Evolutionary conservation across 1,140 invertebrate genomes (phyloP).

Genomic region (Wasmannia auropunctata): DNA sequence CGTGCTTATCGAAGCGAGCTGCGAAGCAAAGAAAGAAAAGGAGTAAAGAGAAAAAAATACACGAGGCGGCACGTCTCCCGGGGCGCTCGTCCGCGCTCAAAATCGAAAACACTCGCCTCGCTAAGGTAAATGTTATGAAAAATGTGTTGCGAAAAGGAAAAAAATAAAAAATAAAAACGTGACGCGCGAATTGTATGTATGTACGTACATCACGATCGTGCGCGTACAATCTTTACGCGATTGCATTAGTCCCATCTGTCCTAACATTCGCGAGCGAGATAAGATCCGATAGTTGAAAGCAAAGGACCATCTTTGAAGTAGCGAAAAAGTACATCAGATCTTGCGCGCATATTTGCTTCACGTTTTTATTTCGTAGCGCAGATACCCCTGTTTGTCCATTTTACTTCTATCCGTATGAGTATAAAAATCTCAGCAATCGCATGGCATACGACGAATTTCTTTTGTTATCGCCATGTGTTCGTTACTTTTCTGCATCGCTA

Average conservation of each 20-base stretch:
- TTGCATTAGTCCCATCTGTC: neutral
- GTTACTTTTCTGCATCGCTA: neutral
- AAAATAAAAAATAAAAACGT: neutral
- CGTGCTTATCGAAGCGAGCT: constrained; percentile 3
- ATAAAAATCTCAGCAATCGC: neutral
- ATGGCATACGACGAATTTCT: neutral
- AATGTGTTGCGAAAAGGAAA: neutral
- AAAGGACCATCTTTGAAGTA: neutral
- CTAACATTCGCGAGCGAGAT: neutral
- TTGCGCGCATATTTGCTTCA: neutral
- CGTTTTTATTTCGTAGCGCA: neutral
- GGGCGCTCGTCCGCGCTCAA: neutral
- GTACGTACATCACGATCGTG: too few species aligned
- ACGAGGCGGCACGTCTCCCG: neutral
- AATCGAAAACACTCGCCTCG: neutral
- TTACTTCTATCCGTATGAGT: neutral
- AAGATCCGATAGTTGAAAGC: neutral
- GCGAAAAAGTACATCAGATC: too few species aligned
- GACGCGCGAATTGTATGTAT: neutral
- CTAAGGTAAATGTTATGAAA: constrained; percentile 16
- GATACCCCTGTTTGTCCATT: neutral
- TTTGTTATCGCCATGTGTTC: neutral
- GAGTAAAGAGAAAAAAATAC: neutral
- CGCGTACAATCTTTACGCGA: neutral
- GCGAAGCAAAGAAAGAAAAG: neutral